Conservation (phyloP, 2,113 vertebrate species). For the Oceanodroma tethys region DNA sequence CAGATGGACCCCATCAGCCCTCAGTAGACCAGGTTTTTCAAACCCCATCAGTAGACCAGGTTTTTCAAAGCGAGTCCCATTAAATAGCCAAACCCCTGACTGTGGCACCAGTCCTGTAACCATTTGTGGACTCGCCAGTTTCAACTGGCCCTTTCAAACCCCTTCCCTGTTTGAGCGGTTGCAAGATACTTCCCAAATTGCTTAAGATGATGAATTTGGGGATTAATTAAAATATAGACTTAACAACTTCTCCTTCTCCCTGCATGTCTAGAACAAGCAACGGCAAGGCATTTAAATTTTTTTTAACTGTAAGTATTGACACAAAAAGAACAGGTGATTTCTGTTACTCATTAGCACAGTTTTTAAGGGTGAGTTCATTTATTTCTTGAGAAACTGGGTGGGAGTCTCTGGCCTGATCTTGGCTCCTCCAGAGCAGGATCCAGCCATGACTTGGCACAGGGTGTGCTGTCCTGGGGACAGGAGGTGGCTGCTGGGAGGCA, state of each 20-base stretch:
- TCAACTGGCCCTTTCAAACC: too few relatives aligned
- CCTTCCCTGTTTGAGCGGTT: not conserved
- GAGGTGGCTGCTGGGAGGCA: not conserved
- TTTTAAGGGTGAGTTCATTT: not conserved
- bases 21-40: too few relatives aligned
- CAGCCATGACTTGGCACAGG: fast-evolving
- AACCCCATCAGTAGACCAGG: too few relatives aligned
- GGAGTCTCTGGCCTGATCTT: not conserved
- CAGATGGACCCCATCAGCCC: too few relatives aligned
- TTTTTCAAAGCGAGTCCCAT: too few relatives aligned
- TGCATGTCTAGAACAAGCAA: not conserved
- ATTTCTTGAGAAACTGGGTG: not conserved
- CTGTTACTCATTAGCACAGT: not conserved
- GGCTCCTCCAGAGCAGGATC: not conserved
- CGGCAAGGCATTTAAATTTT: not conserved
- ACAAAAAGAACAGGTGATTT: not conserved
- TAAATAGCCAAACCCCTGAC: too few relatives aligned
- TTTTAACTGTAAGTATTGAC: not conserved
- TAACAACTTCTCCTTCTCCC: not conserved
- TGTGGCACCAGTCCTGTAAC: too few relatives aligned
- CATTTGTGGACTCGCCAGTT: too few relatives aligned
- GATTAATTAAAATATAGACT: not conserved
- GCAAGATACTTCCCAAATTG: not conserved
- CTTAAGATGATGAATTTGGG: not conserved
- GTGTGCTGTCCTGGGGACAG: not conserved